These are phyloP conservation scores for Melinopterus prodromus DNA, from an alignment of 2,888 invertebrate genomes.

Conservation along the genomic window DNA sequence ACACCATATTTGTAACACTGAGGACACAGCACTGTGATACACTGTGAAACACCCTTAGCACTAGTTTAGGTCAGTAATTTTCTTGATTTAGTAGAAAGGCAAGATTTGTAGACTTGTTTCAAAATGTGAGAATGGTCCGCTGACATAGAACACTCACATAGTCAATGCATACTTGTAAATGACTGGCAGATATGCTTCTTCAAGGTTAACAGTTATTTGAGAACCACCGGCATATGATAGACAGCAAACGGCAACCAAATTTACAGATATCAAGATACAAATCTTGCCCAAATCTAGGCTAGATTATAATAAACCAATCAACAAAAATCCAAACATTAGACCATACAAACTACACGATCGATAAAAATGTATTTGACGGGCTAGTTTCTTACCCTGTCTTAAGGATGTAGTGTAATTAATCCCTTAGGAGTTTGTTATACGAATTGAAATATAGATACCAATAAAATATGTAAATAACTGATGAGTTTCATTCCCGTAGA, in stretches of 20 bases:
- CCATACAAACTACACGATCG: background rate
- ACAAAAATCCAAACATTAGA: too few relatives aligned
- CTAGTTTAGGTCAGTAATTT: background rate
- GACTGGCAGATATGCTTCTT: too few relatives aligned
- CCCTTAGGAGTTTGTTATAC: background rate
- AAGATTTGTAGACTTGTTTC: background rate
- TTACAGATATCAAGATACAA: background rate
- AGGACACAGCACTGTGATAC: background rate
- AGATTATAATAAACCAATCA: background rate
- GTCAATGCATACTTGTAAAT: too few relatives aligned
- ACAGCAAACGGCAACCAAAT: background rate
- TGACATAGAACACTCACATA: too few relatives aligned
- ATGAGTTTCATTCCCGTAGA: slow-evolving; percentile 19
- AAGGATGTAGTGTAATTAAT: background rate
- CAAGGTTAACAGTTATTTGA: background rate
- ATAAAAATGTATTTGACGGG: background rate
- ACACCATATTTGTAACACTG: background rate
- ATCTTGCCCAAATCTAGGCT: background rate
- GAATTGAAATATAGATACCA: background rate
- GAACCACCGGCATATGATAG: background rate
- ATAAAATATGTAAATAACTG: slow-evolving; percentile 7
- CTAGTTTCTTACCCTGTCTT: background rate
- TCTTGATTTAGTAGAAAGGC: background rate
- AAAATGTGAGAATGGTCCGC: background rate
- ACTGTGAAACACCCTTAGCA: background rate